Evolutionary conservation across 2,113 vertebrate species (phyloP), one percentile per base, ranked within the genome.

Genomic region (Sula dactylatra): DNA sequence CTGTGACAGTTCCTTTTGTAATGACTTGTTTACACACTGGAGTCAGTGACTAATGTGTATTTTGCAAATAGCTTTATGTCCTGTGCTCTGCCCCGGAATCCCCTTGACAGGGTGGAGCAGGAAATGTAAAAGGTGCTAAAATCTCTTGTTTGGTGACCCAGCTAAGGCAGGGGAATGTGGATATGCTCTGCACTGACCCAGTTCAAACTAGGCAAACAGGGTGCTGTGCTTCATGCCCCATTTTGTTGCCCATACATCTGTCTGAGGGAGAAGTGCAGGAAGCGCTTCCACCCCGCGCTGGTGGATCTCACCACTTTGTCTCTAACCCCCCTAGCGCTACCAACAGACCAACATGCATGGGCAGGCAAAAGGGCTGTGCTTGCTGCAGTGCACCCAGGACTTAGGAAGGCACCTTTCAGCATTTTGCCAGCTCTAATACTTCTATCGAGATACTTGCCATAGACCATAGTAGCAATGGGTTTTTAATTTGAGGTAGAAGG

Each of bases 231-330:
- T 70, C 64, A 11, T 18, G 10, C 38, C 45, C 16, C 6, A 2
- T 24, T 42, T 45, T 45, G 8, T 4, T 31, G 64, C 31, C 44
- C 18, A 14, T 25, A 18, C 1, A 0, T 20, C 29, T 55, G 19
- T 22, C 25, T 25, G 21, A 62, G 25, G 14, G 24, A 82, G 34
- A 47, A 36, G 24, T 13, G 10, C 32, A 16, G 50, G 65, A 52
- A 40, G 6, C 1, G 1, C 36, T 76, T 47, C 69, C 22, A 21
- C 21, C 11, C 50, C 2, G 0, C 13, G 2, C 45, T 19, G 25
- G 13, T 49, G 44, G 54, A 32, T 69, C 18, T 64, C 38, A 34
- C n/a, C 13, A 16, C 64, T 47, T 54, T 31, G 32, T 34, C 29
- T 54, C n/a, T 15, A 21, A 18, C 34, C 31, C 17, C 31, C 8